Evolutionary conservation across 2,113 vertebrate species (phyloP).

Genomic region (Tragulus kanchil): DNA sequence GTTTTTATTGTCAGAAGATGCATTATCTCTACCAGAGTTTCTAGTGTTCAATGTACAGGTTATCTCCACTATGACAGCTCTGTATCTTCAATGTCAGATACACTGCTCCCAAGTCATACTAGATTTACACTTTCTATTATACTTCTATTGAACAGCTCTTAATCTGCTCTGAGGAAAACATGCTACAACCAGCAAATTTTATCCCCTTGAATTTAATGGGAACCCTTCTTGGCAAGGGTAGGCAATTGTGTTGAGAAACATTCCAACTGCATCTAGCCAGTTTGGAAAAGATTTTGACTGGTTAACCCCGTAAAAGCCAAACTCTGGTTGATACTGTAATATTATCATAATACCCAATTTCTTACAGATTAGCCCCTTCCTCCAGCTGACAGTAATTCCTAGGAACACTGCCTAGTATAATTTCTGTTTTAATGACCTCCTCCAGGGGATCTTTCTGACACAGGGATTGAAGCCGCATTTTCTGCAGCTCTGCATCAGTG

Average conservation of each 20-base stretch:
- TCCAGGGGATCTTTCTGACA: neutral
- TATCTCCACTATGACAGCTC: constrained; percentile 86
- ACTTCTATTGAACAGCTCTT: constrained; percentile 89
- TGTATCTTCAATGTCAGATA: constrained; percentile 86
- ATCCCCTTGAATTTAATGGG: constrained; percentile 80
- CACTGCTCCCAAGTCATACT: constrained; percentile 81
- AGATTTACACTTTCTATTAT: constrained; percentile 92
- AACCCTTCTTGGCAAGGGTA: constrained; percentile 77
- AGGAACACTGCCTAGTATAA: neutral
- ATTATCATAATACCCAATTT: neutral
- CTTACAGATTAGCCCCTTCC: neutral
- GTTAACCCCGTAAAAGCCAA: constrained; percentile 51
- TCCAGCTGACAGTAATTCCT: neutral
- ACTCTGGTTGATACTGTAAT: constrained; percentile 31
- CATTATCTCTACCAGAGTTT: constrained; percentile 77
- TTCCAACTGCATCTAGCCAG: constrained; percentile 44
- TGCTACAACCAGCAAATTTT: constrained; percentile 87
- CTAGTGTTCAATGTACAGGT: constrained; percentile 78
- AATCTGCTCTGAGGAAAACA: constrained; percentile 85
- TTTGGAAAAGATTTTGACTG: constrained; percentile 57
- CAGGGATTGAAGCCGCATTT: neutral
- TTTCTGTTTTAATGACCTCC: constrained; percentile 39
- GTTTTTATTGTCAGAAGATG: constrained; percentile 81
- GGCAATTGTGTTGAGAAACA: constrained; percentile 76
- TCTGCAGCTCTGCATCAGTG: too few species aligned